Evolutionary conservation across 2,888 invertebrate species (phyloP), one percentile per base, ranked within the genome.

Genomic region (Candidula unifasciata): DNA sequence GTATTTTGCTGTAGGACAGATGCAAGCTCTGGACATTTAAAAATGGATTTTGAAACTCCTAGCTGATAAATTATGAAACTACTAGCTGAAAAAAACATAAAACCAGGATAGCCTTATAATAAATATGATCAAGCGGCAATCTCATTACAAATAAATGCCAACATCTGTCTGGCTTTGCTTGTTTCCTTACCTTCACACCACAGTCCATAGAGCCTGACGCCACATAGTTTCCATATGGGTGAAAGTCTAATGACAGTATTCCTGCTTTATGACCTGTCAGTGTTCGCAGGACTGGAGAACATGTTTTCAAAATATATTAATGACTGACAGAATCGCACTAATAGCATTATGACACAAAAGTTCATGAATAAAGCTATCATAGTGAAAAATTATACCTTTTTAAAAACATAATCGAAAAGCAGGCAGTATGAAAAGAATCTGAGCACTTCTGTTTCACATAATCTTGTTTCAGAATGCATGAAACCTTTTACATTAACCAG

Each of bases 201-300:
- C 96, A 97, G 93, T 99, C 99, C 91, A 96, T 95, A 89, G 98
- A 98, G 8, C 99, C 99, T 16, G 98, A 98, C 16, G 97, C 97
- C 86, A 98, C 95, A 93, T 97, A 97, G 92, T 98, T 97, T 30
- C 98, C 98, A 94, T 97, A 98, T 6, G 98, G 98, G 95, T 98
- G 98, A 94, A 99, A 99, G 94, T 98, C 98, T 94, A 97, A 95
- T 93, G 97, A 96, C 91, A 96, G 96, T 88, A 98, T 96, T 86
- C 96, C 96, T 69, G 96, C 96, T 93, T 96, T 97, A 93, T 98
- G 98, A 21, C 98, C 98, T 82, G 96, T 97, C 89, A 99, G 95
- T 44, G 98, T 97, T 91, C 98, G 95, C 37, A 98, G 95, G 89
- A 98, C 94, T 94, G 89, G 30, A 92, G 35, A 35, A 6, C 69